Conservation (phyloP, 2,888 invertebrate species). For the Dascillus cervinus region DNA sequence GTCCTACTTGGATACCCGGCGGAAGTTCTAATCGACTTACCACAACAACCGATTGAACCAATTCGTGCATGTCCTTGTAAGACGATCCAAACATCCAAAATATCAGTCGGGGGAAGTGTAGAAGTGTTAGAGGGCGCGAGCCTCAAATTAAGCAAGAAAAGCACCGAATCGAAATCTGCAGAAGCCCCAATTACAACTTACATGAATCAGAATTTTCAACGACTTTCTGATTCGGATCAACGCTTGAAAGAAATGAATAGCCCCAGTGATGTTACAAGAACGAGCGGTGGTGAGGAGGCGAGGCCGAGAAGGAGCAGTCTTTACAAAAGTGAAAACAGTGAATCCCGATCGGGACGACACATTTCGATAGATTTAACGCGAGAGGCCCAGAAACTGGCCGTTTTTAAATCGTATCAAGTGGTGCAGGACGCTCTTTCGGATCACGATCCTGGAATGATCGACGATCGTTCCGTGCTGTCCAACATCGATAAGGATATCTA, state of each 20-base stretch:
- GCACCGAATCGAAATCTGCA: background rate
- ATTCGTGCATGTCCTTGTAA: background rate
- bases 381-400: background rate
- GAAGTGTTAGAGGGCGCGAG: background rate
- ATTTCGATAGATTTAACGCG: no score
- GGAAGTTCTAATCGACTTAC: background rate
- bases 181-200: background rate
- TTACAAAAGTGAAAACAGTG: background rate
- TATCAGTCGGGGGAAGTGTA: background rate
- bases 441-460: background rate
- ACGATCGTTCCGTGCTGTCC: background rate
- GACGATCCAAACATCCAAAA: background rate
- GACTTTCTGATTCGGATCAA: background rate
- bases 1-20: no score
- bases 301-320: no score
- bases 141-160: background rate
- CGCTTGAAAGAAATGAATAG: background rate
- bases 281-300: background rate
- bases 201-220: background rate
- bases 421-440: conserved; percentile 1
- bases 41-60: background rate
- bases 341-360: background rate
- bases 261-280: background rate
- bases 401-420: conserved; percentile 16
- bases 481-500: conserved; percentile 20